Base-by-base conservation (phyloP, 2,113 vertebrate species). In the Romanogobio albipinnatus region DNA sequence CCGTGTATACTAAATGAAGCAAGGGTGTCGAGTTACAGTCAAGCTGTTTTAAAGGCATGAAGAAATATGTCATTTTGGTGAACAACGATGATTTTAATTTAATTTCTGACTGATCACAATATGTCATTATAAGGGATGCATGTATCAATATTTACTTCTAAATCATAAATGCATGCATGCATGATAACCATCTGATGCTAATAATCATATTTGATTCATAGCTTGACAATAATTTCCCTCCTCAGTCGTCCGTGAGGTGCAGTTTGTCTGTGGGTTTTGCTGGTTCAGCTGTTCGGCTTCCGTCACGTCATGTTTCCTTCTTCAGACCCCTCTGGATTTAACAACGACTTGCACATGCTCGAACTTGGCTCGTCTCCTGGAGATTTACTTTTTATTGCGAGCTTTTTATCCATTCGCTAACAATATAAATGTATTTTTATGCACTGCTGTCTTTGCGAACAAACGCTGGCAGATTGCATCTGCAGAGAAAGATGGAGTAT, bases 381-480 rank as follows among this genome's bases (percentile, higher is more conserved):
- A 68, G 78, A 81, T 68, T 53, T 81, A 81, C 61, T 68, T 81
- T 39, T 68, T 81, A 81, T 81, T 66, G 61, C 78, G 0, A 36
- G 64, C 64, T 29, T 70, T 70, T 70, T 70, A 53, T 70, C 80
- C 80, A 36, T 82, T 58, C 17, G 66, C 64, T 56, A 71, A 71
- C 64, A 87, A 62, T 80, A 43, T 29, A 71, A 62, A 62, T 56
- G 58, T 14, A 58, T 61, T 76, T 85, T 84, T 80, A 85, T 71
- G 58, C 84, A 64, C 83, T 86, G 51, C 47, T 62, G 59, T 68
- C 80, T 68, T 80, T 49, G 73, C 68, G 81, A 78, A 26, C 43
- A 82, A 39, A 78, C 43, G n/a, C 71, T 24, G 51, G 39, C 81
- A 62, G 75, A 88, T 86, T 24, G 66, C 77, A 71, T 88, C 84